Percentiles rank a stretch among this genome's conserved stretches.
phyloP scores from a whole-genome alignment of 2,888 invertebrate species.

The Drosophila prostipennis region DNA sequence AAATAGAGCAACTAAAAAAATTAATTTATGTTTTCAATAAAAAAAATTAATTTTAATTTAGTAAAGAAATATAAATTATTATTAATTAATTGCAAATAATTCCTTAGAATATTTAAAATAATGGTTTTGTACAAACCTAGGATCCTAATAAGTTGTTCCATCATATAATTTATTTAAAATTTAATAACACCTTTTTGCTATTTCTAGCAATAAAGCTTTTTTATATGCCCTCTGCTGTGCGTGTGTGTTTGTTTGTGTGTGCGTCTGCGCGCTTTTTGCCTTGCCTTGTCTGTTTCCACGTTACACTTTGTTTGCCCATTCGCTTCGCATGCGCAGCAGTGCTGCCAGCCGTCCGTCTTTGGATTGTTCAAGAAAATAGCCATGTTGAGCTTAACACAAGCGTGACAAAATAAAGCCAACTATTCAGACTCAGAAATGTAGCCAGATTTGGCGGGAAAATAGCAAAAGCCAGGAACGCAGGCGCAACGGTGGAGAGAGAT shows the following conservation, averaged over 20 bases:
- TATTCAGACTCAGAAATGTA: too few relatives aligned
- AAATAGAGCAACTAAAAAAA: neutral
- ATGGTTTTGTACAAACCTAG: too few relatives aligned
- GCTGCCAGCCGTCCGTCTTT: neutral
- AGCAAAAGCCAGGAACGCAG: slow-evolving; percentile 47
- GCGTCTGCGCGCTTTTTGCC: slow-evolving; percentile 51
- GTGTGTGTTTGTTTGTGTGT: slow-evolving; percentile 24
- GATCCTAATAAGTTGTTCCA: too few relatives aligned
- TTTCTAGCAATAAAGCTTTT: neutral
- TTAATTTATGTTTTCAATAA: neutral
- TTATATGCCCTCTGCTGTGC: slow-evolving; percentile 32
- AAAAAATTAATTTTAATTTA: neutral
- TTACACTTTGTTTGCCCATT: slow-evolving; percentile 74
- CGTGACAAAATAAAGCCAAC: neutral
- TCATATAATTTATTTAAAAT: too few relatives aligned
- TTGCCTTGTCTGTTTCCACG: slow-evolving; percentile 59
- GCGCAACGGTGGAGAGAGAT: slow-evolving; percentile 20
- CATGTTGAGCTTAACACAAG: neutral
- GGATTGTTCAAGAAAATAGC: neutral
- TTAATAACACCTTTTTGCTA: too few relatives aligned
- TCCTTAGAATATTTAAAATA: too few relatives aligned
- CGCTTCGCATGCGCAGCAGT: slow-evolving; percentile 69
- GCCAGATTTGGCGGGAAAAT: neutral
- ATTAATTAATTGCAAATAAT: too few relatives aligned
- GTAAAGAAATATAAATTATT: too few relatives aligned